Base-by-base conservation (phyloP, 2,797 vertebrate species). In the Chelidonichthys spinosus region DNA sequence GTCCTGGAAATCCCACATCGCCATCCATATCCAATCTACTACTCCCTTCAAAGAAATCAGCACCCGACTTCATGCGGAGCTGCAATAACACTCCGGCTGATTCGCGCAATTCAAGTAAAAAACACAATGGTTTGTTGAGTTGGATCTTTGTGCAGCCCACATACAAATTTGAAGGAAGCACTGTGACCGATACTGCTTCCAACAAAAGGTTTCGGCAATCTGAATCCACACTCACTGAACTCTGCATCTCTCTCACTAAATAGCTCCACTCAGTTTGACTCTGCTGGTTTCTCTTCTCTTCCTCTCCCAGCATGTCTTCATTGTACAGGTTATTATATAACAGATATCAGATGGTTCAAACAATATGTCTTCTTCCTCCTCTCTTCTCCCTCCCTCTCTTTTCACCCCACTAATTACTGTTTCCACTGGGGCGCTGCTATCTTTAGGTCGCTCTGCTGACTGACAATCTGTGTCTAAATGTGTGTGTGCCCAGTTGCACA, bases 371-470 rank as follows among this genome's bases (percentile, higher is more conserved):
- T 81, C 86, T 59, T 82, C 81, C 81, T 78, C 56, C 73, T 79
- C 79, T 81, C 62, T 39, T 62, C 11, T 61, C 65, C 50, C 25
- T 58, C 59, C 63, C 50, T 77, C 83, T 78, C 76, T 77, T 87
- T 90, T 88, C 89, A 90, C 91, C 91, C 90, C 87, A 89, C 88
- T 92, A 92, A 92, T 92, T 92, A 90, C 83, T 66, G 81, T 89
- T 92, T 92, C 90, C 89, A 92, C 86, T 82, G 84, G 83, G 90
- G 77, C 87, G 84, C 82, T 85, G 86, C 86, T 93, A 94, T 94
- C 91, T 93, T 93, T 93, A 92, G 91, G 80, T 84, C 62, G 58
- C 87, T 89, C 84, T 81, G 84, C 84, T 87, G 85, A 85, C 85
- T 81, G 87, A 83, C 76, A 83, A 69, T 75, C 78, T 76, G 79